Evolutionary conservation across 2,113 vertebrate genomes (phyloP), one percentile per base, ranked within the genome.

Genomic region (Rhinopomastus cyanomelas): DNA sequence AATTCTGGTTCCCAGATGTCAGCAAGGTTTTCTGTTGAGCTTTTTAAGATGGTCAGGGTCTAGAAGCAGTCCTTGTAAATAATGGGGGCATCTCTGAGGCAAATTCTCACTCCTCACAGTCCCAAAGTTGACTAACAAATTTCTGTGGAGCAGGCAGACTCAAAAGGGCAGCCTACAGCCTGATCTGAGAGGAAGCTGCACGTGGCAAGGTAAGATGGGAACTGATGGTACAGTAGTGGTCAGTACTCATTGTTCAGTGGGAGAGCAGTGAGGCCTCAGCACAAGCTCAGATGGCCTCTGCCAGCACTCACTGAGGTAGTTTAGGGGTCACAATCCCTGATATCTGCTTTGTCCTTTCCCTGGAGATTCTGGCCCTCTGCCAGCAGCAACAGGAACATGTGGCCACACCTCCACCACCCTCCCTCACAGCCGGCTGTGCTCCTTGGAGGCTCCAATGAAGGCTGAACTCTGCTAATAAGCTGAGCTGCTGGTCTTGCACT

Each of bases 21-120:
- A 87, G 69, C 51, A 79, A 79, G 66, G 87, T 79, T 90, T 94
- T 93, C 74, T 84, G 92, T 88, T 93, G 90, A 88, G 71, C 39
- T 88, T 81, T 86, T 79, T 81, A 84, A n/a, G 57, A n/a, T 15
- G 25, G 49, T 71, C 36, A 29, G 62, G 30, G 29, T 84, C 39
- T 39, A 87, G 66, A 79, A 86, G 69, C 26, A 44, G 57, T 36
- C 66, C 90, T 36, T 81, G 52, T 82, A 88, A 90, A 79, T 76
- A 87, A 87, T 30, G 37, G 29, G 36, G 62, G 1, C 30, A n/a
- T 39, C 46, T 76, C 55, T 82, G 46, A 79, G 64, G 69, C 21
- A 42, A 4, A 5, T 67, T 68, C 44, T 83, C 71, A 9, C 39
- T 62, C 57, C 49, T 88, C 30, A 26, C 22, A 12, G 27, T 75